Evolutionary conservation across 2,113 vertebrate genomes (phyloP), one percentile per base, ranked within the genome.

Genomic region (Micromys minutus): DNA sequence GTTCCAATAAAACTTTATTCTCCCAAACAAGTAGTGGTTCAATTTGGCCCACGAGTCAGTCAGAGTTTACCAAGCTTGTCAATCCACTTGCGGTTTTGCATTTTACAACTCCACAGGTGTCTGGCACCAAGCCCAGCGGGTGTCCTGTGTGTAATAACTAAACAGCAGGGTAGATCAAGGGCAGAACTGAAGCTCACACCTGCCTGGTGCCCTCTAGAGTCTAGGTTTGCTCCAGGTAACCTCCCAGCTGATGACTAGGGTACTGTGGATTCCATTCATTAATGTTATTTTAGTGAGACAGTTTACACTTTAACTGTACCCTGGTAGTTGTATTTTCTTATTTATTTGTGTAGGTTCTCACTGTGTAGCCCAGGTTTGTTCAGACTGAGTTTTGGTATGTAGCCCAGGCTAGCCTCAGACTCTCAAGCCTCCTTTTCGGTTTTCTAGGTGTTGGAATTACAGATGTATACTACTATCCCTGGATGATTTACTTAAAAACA

Each of bases 1-100:
- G 16, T 92, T 76, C 61, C 36, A 89, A 17, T 57, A 88, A 74
- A 88, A 85, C 52, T 59, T 59, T 81, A 81, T 86, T 94, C 67
- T 63, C 31, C 93, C 17, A 93, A 75, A 7, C 3, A 88, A 45
- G 83, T 6, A 79, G 7, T 67, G 55, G 19, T 36, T 12, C 31
- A 80, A 65, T 61, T 86, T 95, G 87, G 50, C 39, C n/a, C 42
- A 9, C 16, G 17, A 39, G 21, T 87, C 31, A 45, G 16, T 74
- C 19, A 22, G 47, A 63, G 47, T 83, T 89, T 93, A 59, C 45
- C 71, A 94, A 24, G 19, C 71, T 91, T 45, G 59, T 72, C 55
- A 55, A 42, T 84, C 61, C 55, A 45, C 61, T 50, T 39, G n/a
- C 93, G 34, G 45, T 89, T 93, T 91, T n/a, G 34, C 71, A 6